Conservation (phyloP, 2,113 vertebrate species). For the Gadus chalcogrammus region DNA sequence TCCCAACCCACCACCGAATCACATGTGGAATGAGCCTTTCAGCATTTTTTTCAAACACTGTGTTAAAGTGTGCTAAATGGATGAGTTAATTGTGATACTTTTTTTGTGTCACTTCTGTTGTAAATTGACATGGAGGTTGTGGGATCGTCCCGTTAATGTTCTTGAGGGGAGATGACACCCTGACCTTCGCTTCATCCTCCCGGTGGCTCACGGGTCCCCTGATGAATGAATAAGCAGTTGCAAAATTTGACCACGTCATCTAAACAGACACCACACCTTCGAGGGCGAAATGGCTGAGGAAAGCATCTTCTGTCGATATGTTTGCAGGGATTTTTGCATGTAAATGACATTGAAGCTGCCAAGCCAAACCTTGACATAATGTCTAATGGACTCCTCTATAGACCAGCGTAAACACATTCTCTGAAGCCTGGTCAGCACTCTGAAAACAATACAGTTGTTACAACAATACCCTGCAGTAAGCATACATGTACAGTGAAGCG, state of each 20-base stretch:
- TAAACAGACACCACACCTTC: not conserved
- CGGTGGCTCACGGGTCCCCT: not conserved
- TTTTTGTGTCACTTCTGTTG: no score
- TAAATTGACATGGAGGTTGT: not conserved
- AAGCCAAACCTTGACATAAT: not conserved
- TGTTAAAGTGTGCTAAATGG: not conserved
- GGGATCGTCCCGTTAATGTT: not conserved
- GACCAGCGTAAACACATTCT: not conserved
- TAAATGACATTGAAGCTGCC: constrained; percentile 8
- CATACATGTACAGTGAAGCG: not conserved
- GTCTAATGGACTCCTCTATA: not conserved
- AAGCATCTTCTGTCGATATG: not conserved
- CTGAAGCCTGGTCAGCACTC: constrained; percentile 1
- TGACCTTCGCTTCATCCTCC: not conserved
- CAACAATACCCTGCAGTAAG: not conserved
- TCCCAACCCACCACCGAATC: not conserved
- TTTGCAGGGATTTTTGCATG: constrained; percentile 15
- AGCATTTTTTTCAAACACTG: not conserved
- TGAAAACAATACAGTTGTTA: not conserved
- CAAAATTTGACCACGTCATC: not conserved
- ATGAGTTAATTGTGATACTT: no score
- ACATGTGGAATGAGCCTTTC: not conserved
- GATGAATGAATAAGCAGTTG: constrained; percentile 16
- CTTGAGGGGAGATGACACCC: not conserved
- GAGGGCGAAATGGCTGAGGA: constrained; percentile 3